Evolutionary conservation across 2,113 vertebrate genomes (phyloP).

Genomic region (Mionectes macconnelli): DNA sequence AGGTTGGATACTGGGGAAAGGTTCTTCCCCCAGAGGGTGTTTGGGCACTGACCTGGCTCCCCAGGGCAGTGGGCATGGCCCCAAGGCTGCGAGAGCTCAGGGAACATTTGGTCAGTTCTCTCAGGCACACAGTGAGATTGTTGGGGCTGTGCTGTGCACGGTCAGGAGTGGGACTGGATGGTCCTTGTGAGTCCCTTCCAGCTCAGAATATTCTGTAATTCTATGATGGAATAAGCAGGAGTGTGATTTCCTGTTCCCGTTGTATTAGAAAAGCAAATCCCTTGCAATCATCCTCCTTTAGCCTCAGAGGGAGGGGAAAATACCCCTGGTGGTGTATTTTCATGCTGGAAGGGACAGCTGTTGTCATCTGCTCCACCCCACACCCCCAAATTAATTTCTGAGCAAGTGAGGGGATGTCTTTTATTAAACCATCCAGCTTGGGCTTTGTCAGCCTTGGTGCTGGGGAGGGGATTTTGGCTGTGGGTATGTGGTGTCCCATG

Average conservation of each 20-base stretch:
- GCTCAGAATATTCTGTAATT: not conserved
- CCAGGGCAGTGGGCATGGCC: not conserved
- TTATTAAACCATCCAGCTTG: not conserved
- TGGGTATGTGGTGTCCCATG: accelerated
- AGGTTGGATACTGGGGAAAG: accelerated
- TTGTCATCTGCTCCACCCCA: not conserved
- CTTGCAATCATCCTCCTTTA: not conserved
- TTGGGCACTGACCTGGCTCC: not conserved
- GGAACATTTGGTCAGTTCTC: accelerated
- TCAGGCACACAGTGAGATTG: not conserved
- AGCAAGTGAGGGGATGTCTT: not conserved
- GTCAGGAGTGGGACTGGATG: accelerated
- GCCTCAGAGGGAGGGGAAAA: not conserved
- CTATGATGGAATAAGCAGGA: not conserved
- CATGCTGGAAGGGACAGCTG: not conserved
- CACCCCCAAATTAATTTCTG: not conserved
- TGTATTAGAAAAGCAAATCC: not conserved
- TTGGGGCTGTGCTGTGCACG: not conserved
- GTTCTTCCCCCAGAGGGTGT: not conserved
- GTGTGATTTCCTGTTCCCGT: not conserved
- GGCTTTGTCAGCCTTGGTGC: not conserved
- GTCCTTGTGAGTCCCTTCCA: too few species aligned
- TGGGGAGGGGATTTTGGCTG: not conserved
- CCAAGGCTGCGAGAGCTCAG: not conserved
- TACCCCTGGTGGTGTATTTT: not conserved